Evolutionary conservation across 2,888 invertebrate species (phyloP).

Genomic region (Exephanes ischioxanthus): DNA sequence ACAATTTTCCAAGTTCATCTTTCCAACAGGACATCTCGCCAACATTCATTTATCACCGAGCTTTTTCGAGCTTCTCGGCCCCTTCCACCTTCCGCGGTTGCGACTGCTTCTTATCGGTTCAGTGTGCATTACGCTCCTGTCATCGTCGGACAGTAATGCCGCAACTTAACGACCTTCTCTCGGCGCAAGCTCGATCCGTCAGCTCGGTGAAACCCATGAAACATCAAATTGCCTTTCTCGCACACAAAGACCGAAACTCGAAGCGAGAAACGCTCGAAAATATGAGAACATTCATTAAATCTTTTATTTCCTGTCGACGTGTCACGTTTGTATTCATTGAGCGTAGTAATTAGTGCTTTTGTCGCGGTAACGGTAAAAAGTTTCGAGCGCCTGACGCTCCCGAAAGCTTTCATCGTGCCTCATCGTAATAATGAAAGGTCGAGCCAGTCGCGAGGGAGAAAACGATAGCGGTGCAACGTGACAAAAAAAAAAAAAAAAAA

Average conservation of each 20-base stretch:
- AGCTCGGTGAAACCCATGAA: not conserved
- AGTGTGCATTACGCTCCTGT: not conserved
- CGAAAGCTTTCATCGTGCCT: not conserved
- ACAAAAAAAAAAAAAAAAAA: not conserved
- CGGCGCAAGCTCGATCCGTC: not conserved
- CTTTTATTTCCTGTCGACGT: no score
- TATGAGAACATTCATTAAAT: no score
- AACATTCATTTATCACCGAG: slow-evolving; percentile 1
- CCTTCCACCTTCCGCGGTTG: no score
- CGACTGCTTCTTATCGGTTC: not conserved
- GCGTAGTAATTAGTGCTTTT: not conserved
- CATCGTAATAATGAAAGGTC: not conserved
- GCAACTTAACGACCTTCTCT: not conserved
- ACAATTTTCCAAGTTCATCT: not conserved
- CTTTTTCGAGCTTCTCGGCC: slow-evolving; percentile 6
- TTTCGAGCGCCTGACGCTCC: not conserved
- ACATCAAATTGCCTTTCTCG: not conserved
- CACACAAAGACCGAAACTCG: not conserved
- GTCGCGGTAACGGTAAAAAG: not conserved
- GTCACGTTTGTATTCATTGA: not conserved
- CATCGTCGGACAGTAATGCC: not conserved
- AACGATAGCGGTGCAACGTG: not conserved
- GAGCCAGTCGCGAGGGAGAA: not conserved
- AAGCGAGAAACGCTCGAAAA: not conserved
- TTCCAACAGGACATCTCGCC: not conserved